Percentiles rank a stretch among this genome's conserved stretches.
Evolutionary conservation across 2,113 vertebrate genomes (phyloP).

Genomic region (Ailuropoda melanoleuca): DNA sequence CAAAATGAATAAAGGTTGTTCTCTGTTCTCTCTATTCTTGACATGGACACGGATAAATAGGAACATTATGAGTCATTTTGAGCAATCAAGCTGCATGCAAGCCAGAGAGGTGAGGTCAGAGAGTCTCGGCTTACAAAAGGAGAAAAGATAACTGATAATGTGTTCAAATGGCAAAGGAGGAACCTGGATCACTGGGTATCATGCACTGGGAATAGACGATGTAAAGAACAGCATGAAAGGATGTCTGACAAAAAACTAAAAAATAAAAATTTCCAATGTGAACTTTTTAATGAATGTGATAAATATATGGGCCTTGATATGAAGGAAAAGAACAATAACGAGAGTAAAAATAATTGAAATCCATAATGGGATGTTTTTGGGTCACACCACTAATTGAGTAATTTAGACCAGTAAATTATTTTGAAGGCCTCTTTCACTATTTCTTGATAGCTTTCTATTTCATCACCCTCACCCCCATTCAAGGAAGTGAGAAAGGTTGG

Average conservation of each 20-base stretch:
- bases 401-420: background rate
- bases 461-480: background rate
- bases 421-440: background rate
- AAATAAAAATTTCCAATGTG: background rate
- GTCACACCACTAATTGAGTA: background rate
- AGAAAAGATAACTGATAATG: background rate
- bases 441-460: background rate
- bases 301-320: background rate
- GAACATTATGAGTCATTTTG: background rate
- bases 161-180: background rate
- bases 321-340: background rate
- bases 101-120: background rate
- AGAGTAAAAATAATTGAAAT: background rate
- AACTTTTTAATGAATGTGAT: background rate
- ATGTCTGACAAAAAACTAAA: background rate
- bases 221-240: background rate
- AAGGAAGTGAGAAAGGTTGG: slow-evolving; percentile 8
- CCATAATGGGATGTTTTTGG: background rate
- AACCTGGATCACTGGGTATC: background rate
- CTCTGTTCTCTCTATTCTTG: background rate
- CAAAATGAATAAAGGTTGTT: background rate
- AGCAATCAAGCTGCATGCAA: background rate
- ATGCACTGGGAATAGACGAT: background rate
- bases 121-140: background rate
- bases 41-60: background rate